Conservation (phyloP, 2,797 vertebrate species). For the Enteromius viviparus region DNA sequence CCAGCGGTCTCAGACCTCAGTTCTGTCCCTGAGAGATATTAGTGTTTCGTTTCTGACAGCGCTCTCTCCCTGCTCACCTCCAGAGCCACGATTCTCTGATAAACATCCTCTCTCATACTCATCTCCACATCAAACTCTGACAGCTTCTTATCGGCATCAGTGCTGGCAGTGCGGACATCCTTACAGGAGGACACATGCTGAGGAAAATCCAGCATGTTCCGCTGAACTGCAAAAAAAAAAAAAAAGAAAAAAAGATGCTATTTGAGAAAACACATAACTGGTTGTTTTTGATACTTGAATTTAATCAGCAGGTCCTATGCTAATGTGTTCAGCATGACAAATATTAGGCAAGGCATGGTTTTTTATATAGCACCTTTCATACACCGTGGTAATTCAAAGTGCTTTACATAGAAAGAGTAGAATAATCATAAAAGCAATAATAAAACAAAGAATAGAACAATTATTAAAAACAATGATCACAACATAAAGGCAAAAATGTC, state of each 20-base stretch:
- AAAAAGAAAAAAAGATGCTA: no score
- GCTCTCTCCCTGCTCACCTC: conserved; percentile 76
- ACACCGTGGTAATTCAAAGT: no score
- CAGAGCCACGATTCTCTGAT: conserved; percentile 89
- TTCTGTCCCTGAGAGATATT: neutral
- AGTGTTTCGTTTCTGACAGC: neutral
- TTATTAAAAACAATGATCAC: no score
- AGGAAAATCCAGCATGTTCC: conserved; percentile 94
- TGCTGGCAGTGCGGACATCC: conserved; percentile 87
- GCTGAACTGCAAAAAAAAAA: conserved; percentile 76
- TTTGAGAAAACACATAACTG: neutral
- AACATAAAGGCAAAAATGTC: no score
- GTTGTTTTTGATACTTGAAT: neutral
- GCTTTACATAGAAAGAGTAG: no score
- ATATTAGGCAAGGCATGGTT: neutral
- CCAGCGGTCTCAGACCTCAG: neutral
- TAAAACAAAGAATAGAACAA: no score
- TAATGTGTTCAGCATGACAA: no score
- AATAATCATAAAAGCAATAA: no score
- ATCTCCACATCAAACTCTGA: conserved; percentile 97
- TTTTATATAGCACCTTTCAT: no score
- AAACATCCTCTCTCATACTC: conserved; percentile 97
- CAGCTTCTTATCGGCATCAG: conserved; percentile 91
- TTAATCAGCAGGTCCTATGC: no score
- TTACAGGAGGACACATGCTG: conserved; percentile 91